Percentiles rank a stretch among this genome's conserved stretches.
Conservation (phyloP, 2,888 invertebrate genomes). For the Blastobasis adustella region DNA sequence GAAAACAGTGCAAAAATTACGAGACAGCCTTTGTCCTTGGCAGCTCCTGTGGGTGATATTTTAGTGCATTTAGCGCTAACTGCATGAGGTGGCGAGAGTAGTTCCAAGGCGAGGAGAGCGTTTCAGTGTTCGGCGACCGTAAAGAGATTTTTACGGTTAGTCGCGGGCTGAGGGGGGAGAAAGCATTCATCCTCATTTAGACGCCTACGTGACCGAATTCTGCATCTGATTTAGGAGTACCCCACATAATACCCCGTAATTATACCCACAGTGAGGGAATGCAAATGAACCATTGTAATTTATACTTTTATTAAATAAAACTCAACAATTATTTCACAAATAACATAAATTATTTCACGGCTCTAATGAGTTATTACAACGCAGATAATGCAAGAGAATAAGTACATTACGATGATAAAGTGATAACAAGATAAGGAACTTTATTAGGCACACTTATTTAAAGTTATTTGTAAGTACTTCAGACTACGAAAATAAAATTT, state of each 20-base stretch:
- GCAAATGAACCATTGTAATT: slow-evolving; percentile 22
- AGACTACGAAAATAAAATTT: slow-evolving; percentile 9
- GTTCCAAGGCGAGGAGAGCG: slow-evolving; percentile 47
- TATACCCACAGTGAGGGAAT: slow-evolving; percentile 6
- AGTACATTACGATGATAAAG: slow-evolving; percentile 7
- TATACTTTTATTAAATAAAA: slow-evolving; percentile 64
- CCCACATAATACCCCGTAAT: no score
- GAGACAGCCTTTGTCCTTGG: no score
- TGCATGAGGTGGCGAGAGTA: slow-evolving; percentile 16
- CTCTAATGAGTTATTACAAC: slow-evolving; percentile 25
- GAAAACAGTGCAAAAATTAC: no score
- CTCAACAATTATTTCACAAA: slow-evolving; percentile 67
- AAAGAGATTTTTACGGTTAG: slow-evolving; percentile 63
- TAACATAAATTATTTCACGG: slow-evolving; percentile 28
- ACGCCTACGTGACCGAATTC: slow-evolving; percentile 52
- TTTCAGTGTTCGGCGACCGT: slow-evolving; percentile 59
- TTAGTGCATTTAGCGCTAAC: no score
- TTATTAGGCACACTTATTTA: slow-evolving; percentile 23
- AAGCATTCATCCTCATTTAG: slow-evolving; percentile 54
- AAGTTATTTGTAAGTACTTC: slow-evolving; percentile 7
- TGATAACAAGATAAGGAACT: slow-evolving; percentile 28
- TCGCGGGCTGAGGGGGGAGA: slow-evolving; percentile 13
- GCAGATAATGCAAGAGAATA: slow-evolving; percentile 36
- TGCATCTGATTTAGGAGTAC: slow-evolving; percentile 35
- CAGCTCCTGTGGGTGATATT: no score